Base-by-base conservation (phyloP, 2,797 vertebrate species). In the Sciurus vulgaris region DNA sequence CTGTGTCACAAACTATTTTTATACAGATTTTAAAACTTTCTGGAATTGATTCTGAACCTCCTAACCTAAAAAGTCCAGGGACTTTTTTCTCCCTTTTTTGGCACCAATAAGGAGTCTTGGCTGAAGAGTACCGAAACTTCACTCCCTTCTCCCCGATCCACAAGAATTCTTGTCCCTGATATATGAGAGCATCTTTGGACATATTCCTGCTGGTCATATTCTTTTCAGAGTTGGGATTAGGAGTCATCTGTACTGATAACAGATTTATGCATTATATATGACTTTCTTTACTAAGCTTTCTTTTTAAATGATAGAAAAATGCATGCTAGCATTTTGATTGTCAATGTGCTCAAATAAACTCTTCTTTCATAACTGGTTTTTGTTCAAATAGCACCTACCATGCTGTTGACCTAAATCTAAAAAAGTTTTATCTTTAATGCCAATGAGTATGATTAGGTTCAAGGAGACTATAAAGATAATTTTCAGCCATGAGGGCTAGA, bases 21-120 rank as follows among this genome's bases (percentile, higher is more conserved):
- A 78, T 44, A 88, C 26, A 93, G 59, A 83, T 83, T 88, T 90
- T 83, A 54, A 81, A 87, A 61, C 69, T 79, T 93, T 90, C 67
- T 97, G 92, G 84, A 92, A 82, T 92, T 82, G 41, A 97, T 90
- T 92, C 65, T 88, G 35, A 90, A 30, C 51, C 24, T 77, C 14
- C 30, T 87, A 93, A 93, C 41, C 65, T 70, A 83, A 89, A 82
- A 63, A 94, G 35, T 84, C 51, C 26, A 33, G 59, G 72, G 44
- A 49, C 44, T 14, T 63, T 63, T 30, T 65, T 44, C 44, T n/a
- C 41, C 17, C 26, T 38, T 61, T 44, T 86, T 96, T 94, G 74
- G 76, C 76, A 74, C 22, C 22, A 41, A 92, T n/a, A 59, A 56
- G 49, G 33, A 41, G 30, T 70, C 90, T 86, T 96, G 49, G 81